Conservation (phyloP, 2,113 vertebrate species). For the Pomatostomus ruficeps region DNA sequence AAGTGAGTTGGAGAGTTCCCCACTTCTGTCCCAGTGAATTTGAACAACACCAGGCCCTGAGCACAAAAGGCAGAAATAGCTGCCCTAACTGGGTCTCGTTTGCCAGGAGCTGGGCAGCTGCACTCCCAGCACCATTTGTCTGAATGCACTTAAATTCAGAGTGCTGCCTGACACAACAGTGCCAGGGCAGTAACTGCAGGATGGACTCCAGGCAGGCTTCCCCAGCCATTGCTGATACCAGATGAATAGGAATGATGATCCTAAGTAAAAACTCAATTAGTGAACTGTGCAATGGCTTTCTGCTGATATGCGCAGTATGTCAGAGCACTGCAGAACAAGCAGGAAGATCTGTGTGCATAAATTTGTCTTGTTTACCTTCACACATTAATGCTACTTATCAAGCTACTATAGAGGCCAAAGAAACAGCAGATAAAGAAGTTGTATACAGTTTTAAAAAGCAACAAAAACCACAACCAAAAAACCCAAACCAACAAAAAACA, state of each 20-base stretch:
- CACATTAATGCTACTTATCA: not conserved
- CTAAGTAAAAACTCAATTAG: not conserved
- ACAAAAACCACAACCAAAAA: not conserved
- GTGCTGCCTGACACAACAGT: not conserved
- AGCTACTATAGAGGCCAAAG: not conserved
- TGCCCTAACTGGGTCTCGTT: not conserved
- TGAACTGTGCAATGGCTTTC: not conserved
- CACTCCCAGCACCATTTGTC: not conserved
- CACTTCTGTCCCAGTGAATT: not conserved
- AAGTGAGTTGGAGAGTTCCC: not conserved
- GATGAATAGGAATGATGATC: not conserved
- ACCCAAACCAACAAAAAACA: fast-evolving
- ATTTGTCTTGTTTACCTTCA: not conserved
- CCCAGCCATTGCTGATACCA: not conserved
- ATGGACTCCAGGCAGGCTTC: not conserved
- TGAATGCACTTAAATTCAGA: not conserved
- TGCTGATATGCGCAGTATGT: not conserved
- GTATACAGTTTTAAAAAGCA: not conserved
- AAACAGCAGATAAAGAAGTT: not conserved
- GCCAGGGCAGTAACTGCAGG: not conserved
- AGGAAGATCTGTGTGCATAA: not conserved
- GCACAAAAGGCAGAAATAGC: not conserved
- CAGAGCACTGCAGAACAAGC: not conserved
- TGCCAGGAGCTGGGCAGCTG: not conserved
- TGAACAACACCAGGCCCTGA: not conserved